Base-by-base conservation (phyloP, 2,797 vertebrate genomes). In the Basileuterus tristriatus region DNA sequence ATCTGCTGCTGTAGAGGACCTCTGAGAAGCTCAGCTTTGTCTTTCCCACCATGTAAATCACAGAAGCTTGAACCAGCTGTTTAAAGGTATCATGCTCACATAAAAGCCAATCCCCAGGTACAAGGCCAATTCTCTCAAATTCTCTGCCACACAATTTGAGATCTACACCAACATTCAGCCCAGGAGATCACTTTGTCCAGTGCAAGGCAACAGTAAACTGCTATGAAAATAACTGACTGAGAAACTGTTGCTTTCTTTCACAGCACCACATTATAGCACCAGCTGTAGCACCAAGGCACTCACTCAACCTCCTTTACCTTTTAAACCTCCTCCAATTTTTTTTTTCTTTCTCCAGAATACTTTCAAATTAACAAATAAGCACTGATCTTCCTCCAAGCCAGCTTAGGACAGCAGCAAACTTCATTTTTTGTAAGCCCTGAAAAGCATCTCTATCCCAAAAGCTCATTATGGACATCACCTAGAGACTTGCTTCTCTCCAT, bases 51-150 rank as follows among this genome's bases (percentile, higher is more conserved):
- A 41, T 1, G 4, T 36, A 74, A 81, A 72, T 18, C 53, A 68
- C 27, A 83, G 15, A 50, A 81, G 17, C 14, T 43, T 80, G 44
- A 78, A 43, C 7, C 52, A 79, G 52, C 15, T 49, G 14, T 74
- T 77, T 46, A 46, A 53, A 39, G 22, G 36, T 46, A 37, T 8
- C 1, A 0, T 26, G 32, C 26, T 16, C 47, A 41, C 0, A 1
- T 32, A 55, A 71, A 76, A 91, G 18, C 15, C 32, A 55, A 9
- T 32, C 12, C n/a, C 13, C 7, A 24, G 19, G 12, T 8, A 7
- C 39, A n/a, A 9, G 62, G 32, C 29, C 46, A 15, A 20, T 55
- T 19, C 80, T 8, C 11, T 77, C 32, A 52, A 37, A 56, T 52
- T 76, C 55, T 77, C 67, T 83, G 41, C 37, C 46, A 68, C 15